A percentile compares a stretch with the other conserved stretches of the same genome.
Evolutionary conservation across 2,113 vertebrate species (phyloP).

Genomic region (Zonotrichia leucophrys): DNA sequence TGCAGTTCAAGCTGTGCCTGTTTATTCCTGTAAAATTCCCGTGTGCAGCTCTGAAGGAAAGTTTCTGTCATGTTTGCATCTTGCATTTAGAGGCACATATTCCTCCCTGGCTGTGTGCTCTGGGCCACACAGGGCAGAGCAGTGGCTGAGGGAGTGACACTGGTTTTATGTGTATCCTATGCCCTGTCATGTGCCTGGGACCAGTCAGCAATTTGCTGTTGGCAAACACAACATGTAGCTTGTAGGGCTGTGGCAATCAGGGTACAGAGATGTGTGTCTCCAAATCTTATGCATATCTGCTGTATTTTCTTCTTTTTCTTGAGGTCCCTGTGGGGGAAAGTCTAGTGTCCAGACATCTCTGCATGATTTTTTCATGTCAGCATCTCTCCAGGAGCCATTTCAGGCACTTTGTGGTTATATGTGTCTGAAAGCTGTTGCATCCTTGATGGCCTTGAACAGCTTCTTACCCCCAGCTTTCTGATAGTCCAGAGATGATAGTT

Average conservation of each 20-base stretch:
- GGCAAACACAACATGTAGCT: background rate
- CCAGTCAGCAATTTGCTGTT: background rate
- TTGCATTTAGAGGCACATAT: background rate
- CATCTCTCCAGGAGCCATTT: background rate
- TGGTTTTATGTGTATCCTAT: background rate
- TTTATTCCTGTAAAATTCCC: background rate
- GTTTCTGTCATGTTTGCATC: background rate
- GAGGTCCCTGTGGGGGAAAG: background rate
- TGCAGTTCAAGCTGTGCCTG: background rate
- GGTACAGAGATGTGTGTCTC: background rate
- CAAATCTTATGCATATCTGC: background rate
- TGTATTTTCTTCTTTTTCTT: background rate
- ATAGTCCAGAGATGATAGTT: background rate
- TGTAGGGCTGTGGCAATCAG: background rate
- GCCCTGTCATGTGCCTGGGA: background rate
- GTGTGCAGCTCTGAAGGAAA: rapidly evolving
- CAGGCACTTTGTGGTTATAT: background rate
- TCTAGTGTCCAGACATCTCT: background rate
- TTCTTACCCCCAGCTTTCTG: background rate
- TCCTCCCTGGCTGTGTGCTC: background rate
- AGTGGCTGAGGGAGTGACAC: background rate
- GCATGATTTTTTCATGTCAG: background rate
- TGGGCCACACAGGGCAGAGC: background rate
- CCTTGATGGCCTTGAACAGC: background rate
- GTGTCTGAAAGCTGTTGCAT: background rate